These are phyloP conservation scores for Sarcophaga subvicina DNA, from an alignment of 2,888 invertebrate species.

Conservation along the genomic window DNA sequence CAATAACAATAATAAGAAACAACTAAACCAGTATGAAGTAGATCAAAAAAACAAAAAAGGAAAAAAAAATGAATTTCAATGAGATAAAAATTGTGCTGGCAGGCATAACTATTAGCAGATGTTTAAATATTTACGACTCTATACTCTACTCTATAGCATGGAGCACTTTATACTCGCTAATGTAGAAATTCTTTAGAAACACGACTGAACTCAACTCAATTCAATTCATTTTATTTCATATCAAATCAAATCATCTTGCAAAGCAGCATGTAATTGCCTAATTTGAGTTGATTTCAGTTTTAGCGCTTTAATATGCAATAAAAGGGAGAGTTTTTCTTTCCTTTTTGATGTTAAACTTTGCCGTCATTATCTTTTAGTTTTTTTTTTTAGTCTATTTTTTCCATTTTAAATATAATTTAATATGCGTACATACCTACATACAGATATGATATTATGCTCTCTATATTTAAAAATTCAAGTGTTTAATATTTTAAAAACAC, in stretches of 20 bases:
- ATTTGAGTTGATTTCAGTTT: slow-evolving; percentile 29
- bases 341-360: slow-evolving; percentile 16
- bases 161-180: background rate
- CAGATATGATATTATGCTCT: background rate
- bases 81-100: slow-evolving; percentile 50
- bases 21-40: background rate
- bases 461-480: background rate
- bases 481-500: slow-evolving; percentile 21
- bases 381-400: background rate
- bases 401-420: background rate
- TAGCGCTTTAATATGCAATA: background rate
- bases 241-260: slow-evolving; percentile 54
- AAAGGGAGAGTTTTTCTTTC: slow-evolving; percentile 10
- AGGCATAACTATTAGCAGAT: slow-evolving; percentile 65
- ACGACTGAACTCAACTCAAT: slow-evolving; percentile 21
- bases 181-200: slow-evolving; percentile 20
- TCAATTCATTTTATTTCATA: slow-evolving; percentile 35
- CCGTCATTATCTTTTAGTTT: background rate
- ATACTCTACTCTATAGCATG: background rate
- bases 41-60: slow-evolving; percentile 23
- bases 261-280: slow-evolving; percentile 55
- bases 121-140: slow-evolving; percentile 45
- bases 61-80: slow-evolving; percentile 20
- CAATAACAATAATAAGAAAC: background rate
- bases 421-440: background rate